Base-by-base conservation (phyloP, 2,888 invertebrate genomes). In the Rhimphoctona megacephalus region DNA sequence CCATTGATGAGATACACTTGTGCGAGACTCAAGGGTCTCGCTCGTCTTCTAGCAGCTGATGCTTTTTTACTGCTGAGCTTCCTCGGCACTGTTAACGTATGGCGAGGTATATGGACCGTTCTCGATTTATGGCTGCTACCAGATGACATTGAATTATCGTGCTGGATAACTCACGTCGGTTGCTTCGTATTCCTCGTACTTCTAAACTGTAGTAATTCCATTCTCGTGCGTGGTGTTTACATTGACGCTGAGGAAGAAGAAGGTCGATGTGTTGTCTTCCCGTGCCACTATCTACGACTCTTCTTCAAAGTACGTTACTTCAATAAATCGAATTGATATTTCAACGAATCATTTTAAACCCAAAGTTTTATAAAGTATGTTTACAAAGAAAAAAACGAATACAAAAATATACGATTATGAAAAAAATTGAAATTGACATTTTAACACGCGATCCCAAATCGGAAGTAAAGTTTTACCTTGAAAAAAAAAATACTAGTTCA, bases 71-170 rank as follows among this genome's bases (percentile, higher is more conserved):
- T 98, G 85, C 94, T 97, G 88, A 97, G 97, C 57, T 97, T 98
- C 92, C 93, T 97, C 87, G 98, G 97, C 19, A 98, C 98, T 0
- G 97, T 98, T 78, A 98, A 98, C 94, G 97, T 98, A 17, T 98
- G 98, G 98, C 95, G 98, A 69, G 98, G 98, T 19, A 96, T 98
- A 81, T 98, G 98, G 98, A 97, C 96, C 87, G 94, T 97, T 82
- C 95, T 98, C 36, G 97, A 98, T 94, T 95, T 97, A 54, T 97
- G 97, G 94, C 96, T 98, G 87, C 87, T 95, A 92, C 91, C 95
- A 96, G 98, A 97, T 85, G 95, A 97, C 90, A 96, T 95, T 69
- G 96, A 96, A 87, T 94, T 97, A 88, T 98, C 98, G 94, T 97
- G 97, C 93, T 97, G 97, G 97, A 95, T 97, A 87, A 97, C 97